A percentile compares a stretch with the other conserved stretches of the same genome.
phyloP scores from a whole-genome alignment of 2,888 invertebrate genomes.

The Tromatobia lineatoria region DNA sequence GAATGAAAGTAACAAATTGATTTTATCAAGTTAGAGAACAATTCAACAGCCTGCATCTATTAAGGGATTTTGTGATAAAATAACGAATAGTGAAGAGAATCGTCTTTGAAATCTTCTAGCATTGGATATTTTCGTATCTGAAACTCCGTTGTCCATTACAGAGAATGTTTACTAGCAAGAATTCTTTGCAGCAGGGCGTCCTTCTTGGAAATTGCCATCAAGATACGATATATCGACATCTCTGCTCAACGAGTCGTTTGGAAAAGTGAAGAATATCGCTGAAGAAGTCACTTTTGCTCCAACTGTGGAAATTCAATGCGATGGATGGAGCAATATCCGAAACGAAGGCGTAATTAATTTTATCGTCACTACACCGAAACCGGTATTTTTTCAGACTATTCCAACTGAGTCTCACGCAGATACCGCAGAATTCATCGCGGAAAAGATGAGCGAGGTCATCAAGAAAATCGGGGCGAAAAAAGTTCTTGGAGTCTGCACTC shows the following conservation, averaged over 20 bases:
- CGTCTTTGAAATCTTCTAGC: conserved; percentile 37
- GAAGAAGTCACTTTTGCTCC: conserved; percentile 29
- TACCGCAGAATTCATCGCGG: conserved; percentile 60
- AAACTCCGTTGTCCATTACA: conserved; percentile 27
- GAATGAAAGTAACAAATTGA: neutral
- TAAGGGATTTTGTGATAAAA: conserved; percentile 9
- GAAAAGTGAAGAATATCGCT: conserved; percentile 35
- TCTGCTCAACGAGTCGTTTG: conserved; percentile 17
- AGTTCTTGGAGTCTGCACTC: conserved; percentile 72
- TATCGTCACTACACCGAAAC: conserved; percentile 67
- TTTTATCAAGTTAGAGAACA: neutral
- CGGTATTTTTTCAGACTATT: conserved; percentile 66
- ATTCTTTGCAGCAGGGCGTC: conserved; percentile 25
- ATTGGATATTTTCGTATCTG: conserved; percentile 29
- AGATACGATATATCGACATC: conserved; percentile 32
- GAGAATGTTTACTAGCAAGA: conserved; percentile 43
- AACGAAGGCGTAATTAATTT: conserved; percentile 70
- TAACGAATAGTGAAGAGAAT: too few relatives aligned
- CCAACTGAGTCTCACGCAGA: conserved; percentile 58
- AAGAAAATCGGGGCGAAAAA: conserved; percentile 66
- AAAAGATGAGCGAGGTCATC: conserved; percentile 20
- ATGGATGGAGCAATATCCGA: conserved; percentile 67
- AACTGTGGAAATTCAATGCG: conserved; percentile 45
- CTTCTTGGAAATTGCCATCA: conserved; percentile 25
- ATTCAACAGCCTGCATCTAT: conserved; percentile 1